Evolutionary conservation across 2,888 invertebrate genomes (phyloP), one percentile per base, ranked within the genome.

Genomic region (Fragum fragum): DNA sequence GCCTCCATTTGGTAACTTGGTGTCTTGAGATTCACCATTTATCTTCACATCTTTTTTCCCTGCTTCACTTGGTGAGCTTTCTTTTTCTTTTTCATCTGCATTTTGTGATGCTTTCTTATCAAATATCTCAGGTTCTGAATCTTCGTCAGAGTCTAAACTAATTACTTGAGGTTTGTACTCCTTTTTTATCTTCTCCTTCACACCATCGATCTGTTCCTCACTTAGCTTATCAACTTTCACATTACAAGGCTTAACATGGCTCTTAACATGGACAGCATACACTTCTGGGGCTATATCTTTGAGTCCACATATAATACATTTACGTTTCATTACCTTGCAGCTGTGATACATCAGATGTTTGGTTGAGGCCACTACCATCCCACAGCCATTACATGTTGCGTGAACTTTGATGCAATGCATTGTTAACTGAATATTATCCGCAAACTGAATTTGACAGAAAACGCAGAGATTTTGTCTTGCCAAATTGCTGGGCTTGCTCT

Each of bases 301-400:
- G 59, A 89, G 81, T n/a, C 86, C 87, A 86, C 91, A 92, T 68
- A 91, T 87, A 68, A 72, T 81, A 79, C 90, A 91, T 29, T 88
- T 89, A 29, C 89, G 81, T 32, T 85, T 89, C 70, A 87, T 81
- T 0, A 88, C 84, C 32, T 87, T 89, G 76, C 92, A 92, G 5
- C 86, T 89, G 77, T 92, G 92, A 28, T 86, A 89, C 16, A 70
- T 72, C 1, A 91, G 81, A 32, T 91, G 87, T 39, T 86, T 85
- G 42, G 87, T 86, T 55, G 89, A 88, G 2, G 90, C 88, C 11
- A 92, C 91, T 14, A 92, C 92, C 91, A 92, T 91, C 14, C 92
- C 92, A 86, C 92, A 92, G 29, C 89, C 89, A 80, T 87, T 90
- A 73, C 92, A 92, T 0, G 91, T 92, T 18, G 91, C 90, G 85